Evolutionary conservation across 2,797 vertebrate species (phyloP).

Genomic region (Limosa lapponica): DNA sequence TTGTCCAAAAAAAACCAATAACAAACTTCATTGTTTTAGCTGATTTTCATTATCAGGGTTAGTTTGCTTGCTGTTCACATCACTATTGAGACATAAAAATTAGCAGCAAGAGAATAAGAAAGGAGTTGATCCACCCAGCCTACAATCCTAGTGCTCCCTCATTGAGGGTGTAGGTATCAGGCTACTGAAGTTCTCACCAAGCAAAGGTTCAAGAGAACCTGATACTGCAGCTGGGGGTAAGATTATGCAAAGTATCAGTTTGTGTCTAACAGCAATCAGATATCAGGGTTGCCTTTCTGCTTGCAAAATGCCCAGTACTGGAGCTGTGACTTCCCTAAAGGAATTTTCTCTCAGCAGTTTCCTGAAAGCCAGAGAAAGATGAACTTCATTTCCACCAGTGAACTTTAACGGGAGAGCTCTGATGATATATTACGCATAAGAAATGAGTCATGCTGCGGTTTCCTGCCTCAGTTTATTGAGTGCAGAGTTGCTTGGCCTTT

Average conservation of each 20-base stretch:
- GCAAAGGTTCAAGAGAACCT: not conserved
- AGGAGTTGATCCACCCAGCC: not conserved
- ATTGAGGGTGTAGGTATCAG: not conserved
- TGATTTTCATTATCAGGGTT: not conserved
- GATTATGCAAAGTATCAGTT: not conserved
- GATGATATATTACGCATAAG: conserved; percentile 41
- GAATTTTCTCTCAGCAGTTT: conserved; percentile 47
- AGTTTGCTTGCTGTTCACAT: not conserved
- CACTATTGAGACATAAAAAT: not conserved
- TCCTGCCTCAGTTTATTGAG: conserved; percentile 37
- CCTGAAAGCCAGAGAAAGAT: conserved; percentile 52
- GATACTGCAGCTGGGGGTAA: not conserved
- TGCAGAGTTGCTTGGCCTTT: conserved; percentile 5
- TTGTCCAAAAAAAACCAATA: not conserved
- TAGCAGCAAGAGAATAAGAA: not conserved
- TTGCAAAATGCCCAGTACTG: not conserved
- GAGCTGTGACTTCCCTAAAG: conserved; percentile 4
- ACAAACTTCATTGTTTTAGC: not conserved
- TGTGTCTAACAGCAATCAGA: not conserved
- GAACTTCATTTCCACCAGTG: conserved; percentile 54
- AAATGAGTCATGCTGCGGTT: conserved; percentile 56
- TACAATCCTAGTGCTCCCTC: not conserved
- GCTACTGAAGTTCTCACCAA: not conserved
- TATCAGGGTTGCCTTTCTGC: not conserved
- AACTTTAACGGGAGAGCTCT: conserved; percentile 35